Percentiles rank a stretch among this genome's conserved stretches.
These are phyloP conservation scores for Botrylloides violaceus DNA, from an alignment of 23 tunicate genomes.

Conservation along the genomic window DNA sequence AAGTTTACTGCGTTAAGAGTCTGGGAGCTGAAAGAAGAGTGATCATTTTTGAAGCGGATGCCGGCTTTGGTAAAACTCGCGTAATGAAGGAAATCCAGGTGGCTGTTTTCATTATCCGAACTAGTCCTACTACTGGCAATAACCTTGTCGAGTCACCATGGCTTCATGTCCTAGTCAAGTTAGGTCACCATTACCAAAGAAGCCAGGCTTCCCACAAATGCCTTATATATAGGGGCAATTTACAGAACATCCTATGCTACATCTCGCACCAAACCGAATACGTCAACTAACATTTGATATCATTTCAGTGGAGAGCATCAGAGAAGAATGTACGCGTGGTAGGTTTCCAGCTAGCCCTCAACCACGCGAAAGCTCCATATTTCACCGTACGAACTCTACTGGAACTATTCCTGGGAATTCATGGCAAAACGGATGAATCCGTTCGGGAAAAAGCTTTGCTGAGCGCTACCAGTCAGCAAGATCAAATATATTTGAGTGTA, in stretches of 20 bases:
- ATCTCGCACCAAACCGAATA: no score
- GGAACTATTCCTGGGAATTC: conserved; percentile 31
- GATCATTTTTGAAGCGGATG: conserved; percentile 76
- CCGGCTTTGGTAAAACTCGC: conserved; percentile 82
- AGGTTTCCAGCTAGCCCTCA: conserved; percentile 59
- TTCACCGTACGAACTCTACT: conserved; percentile 58
- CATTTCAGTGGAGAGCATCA: conserved; percentile 67
- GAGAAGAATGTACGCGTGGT: conserved; percentile 40
- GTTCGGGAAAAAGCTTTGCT: conserved; percentile 34
- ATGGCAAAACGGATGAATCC: conserved; percentile 20
- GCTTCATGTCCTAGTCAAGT: no score
- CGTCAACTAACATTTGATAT: no score
- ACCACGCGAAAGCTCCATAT: conserved; percentile 50
- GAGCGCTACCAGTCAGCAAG: conserved; percentile 15
- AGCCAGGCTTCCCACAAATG: no score
- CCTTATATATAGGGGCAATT: no score
- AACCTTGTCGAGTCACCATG: no score
- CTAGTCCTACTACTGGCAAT: no score
- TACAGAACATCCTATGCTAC: no score
- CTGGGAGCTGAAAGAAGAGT: conserved; percentile 2
- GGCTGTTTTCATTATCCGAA: no score
- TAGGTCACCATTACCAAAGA: no score
- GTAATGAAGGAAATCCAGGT: conserved; percentile 80
- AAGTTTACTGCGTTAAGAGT: not conserved
- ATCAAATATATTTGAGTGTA: conserved; percentile 25